phyloP scores from a whole-genome alignment of 1,140 invertebrate genomes.

The Galleria mellonella region DNA sequence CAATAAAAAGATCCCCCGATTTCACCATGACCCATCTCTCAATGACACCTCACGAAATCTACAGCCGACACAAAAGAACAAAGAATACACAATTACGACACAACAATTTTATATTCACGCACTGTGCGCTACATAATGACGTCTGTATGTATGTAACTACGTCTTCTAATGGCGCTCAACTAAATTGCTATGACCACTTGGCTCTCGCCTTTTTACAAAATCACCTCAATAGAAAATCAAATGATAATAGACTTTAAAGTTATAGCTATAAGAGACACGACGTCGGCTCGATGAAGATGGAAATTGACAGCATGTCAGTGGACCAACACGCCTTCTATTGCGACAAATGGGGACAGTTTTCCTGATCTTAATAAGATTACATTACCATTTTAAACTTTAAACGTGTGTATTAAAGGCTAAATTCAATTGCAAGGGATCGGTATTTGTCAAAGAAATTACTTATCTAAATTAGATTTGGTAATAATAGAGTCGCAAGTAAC shows the following conservation, averaged over 20 bases:
- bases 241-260: slow-evolving; percentile 4
- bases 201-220: slow-evolving; percentile 19
- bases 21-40: slow-evolving; percentile 49
- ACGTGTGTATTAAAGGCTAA: not conserved
- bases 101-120: slow-evolving; percentile 56
- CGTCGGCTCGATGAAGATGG: not conserved
- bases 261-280: not conserved
- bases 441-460: not conserved
- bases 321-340: slow-evolving; percentile 12
- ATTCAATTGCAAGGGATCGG: not conserved
- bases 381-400: not conserved
- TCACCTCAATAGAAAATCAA: not conserved
- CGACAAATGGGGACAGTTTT: slow-evolving; percentile 12
- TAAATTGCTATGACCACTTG: slow-evolving; percentile 46
- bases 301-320: not conserved
- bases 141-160: slow-evolving; percentile 17
- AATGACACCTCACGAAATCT: slow-evolving; percentile 40
- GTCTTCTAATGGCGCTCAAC: slow-evolving; percentile 39
- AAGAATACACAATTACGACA: slow-evolving; percentile 38
- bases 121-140: slow-evolving; percentile 45
- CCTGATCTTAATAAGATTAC: not conserved
- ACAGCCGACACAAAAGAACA: slow-evolving; percentile 52
- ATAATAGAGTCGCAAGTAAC: not conserved
- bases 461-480: slow-evolving; percentile 1
- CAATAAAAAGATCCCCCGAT: slow-evolving; percentile 10